Evolutionary conservation across 37 sponge, comb jelly and placozoan species (phyloP).

Genomic region (Cladorhizidae sp.): DNA sequence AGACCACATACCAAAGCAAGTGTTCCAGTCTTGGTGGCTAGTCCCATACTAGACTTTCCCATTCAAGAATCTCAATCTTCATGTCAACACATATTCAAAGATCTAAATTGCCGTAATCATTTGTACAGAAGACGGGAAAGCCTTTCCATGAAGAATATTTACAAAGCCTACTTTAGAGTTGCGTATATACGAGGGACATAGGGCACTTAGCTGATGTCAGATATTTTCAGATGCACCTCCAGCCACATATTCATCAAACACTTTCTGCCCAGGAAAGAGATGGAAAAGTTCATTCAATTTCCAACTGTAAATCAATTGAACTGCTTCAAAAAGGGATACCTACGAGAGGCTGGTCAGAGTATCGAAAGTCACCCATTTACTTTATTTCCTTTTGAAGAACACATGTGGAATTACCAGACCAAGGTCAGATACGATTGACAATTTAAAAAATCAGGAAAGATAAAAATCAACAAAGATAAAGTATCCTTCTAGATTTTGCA

Average conservation of each 20-base stretch:
- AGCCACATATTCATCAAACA: neutral
- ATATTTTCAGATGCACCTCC: conserved; percentile 9
- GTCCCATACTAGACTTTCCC: conserved; percentile 11
- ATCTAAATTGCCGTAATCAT: neutral
- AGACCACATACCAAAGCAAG: neutral
- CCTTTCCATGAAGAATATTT: neutral
- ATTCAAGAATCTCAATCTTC: conserved; percentile 6
- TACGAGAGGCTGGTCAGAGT: neutral
- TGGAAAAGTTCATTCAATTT: neutral
- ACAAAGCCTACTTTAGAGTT: neutral
- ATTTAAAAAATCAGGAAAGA: neutral
- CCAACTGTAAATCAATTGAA: neutral
- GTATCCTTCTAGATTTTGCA: neutral
- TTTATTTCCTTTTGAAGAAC: neutral
- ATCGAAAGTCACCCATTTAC: neutral
- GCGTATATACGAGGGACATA: conserved; percentile 7
- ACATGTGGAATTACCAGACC: conserved; percentile 1
- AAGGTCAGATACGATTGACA: neutral
- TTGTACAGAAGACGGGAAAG: neutral
- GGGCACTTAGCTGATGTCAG: conserved; percentile 22
- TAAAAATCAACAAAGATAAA: too few relatives aligned
- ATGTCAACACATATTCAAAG: conserved; percentile 5
- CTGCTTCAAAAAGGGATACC: conserved; percentile 6
- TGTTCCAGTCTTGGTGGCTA: conserved; percentile 17
- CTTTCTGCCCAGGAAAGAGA: neutral